Evolutionary conservation across 2,888 invertebrate species (phyloP).

Genomic region (Eurytoma californica): DNA sequence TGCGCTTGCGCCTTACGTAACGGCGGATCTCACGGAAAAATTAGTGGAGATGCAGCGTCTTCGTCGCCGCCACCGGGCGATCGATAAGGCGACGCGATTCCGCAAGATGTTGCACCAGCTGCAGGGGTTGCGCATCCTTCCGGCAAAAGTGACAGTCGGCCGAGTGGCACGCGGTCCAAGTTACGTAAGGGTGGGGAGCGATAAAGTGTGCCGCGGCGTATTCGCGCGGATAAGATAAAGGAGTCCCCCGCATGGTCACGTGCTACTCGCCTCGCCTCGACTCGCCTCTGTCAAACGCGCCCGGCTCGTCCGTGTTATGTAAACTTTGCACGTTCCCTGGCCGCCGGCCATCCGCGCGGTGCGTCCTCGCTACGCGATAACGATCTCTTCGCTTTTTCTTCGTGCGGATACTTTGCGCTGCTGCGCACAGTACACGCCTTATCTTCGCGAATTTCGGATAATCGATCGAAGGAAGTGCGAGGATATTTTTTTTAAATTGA

Average conservation of each 20-base stretch:
- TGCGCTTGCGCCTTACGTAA: too few species aligned
- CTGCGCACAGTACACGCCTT: background rate
- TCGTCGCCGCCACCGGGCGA: too few species aligned
- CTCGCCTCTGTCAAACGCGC: conserved; percentile 70
- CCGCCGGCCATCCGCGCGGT: conserved; percentile 62
- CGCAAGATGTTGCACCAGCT: background rate
- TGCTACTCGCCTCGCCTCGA: conserved; percentile 53
- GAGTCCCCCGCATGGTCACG: conserved; percentile 63
- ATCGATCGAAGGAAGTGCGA: background rate
- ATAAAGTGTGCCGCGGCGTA: conserved; percentile 55
- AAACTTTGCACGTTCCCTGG: conserved; percentile 70
- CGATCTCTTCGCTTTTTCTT: background rate
- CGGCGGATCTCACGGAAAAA: too few species aligned
- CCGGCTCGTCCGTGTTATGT: conserved; percentile 66
- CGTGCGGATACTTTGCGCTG: background rate
- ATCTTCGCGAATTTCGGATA: background rate
- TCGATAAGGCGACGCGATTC: too few species aligned
- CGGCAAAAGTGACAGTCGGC: background rate
- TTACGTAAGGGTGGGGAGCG: conserved; percentile 61
- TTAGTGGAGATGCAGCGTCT: too few species aligned
- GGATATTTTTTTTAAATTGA: background rate
- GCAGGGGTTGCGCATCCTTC: background rate
- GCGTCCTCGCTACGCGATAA: background rate
- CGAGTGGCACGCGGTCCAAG: conserved; percentile 53
- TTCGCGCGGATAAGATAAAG: conserved; percentile 68